These are phyloP conservation scores for Eleginops maclovinus DNA, from an alignment of 2,113 vertebrate species.

Conservation along the genomic window DNA sequence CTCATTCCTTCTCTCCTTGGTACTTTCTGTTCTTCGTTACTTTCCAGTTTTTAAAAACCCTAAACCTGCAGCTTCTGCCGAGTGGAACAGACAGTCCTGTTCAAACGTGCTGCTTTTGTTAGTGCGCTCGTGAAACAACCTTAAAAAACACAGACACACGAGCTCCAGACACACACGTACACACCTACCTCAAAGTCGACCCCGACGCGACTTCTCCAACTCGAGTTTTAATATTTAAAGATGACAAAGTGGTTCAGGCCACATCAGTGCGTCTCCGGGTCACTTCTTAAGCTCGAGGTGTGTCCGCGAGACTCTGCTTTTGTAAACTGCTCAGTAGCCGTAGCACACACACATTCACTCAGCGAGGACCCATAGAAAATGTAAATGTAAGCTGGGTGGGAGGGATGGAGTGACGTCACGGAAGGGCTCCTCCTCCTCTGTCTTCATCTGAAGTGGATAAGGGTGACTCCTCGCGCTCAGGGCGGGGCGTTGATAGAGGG, in stretches of 20 bases:
- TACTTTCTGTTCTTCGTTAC: not conserved
- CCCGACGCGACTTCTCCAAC: slow-evolving; percentile 69
- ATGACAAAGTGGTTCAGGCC: slow-evolving; percentile 61
- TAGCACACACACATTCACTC: slow-evolving; percentile 40
- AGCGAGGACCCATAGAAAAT: slow-evolving; percentile 80
- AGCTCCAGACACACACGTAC: slow-evolving; percentile 41
- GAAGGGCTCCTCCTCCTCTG: slow-evolving; percentile 36
- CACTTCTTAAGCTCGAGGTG: slow-evolving; percentile 75
- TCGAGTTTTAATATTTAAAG: slow-evolving; percentile 64
- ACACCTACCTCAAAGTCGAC: slow-evolving; percentile 80
- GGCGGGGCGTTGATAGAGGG: slow-evolving; percentile 58
- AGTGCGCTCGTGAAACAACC: slow-evolving; percentile 55
- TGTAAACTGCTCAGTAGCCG: slow-evolving; percentile 69
- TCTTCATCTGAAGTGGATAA: slow-evolving; percentile 31
- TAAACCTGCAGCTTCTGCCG: slow-evolving; percentile 1
- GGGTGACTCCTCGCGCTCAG: slow-evolving; percentile 71
- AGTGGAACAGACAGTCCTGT: slow-evolving; percentile 4
- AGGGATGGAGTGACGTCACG: slow-evolving; percentile 66
- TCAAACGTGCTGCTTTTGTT: slow-evolving; percentile 75
- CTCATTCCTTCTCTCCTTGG: slow-evolving; percentile 22
- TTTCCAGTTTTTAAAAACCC: slow-evolving; percentile 22
- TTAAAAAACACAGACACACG: slow-evolving; percentile 25
- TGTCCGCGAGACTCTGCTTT: slow-evolving; percentile 64
- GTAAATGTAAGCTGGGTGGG: slow-evolving; percentile 78
- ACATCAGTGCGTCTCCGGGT: slow-evolving; percentile 56